Evolutionary conservation across 2,797 vertebrate genomes (phyloP), one percentile per base, ranked within the genome.

Genomic region (Gymnoscopelus braueri): DNA sequence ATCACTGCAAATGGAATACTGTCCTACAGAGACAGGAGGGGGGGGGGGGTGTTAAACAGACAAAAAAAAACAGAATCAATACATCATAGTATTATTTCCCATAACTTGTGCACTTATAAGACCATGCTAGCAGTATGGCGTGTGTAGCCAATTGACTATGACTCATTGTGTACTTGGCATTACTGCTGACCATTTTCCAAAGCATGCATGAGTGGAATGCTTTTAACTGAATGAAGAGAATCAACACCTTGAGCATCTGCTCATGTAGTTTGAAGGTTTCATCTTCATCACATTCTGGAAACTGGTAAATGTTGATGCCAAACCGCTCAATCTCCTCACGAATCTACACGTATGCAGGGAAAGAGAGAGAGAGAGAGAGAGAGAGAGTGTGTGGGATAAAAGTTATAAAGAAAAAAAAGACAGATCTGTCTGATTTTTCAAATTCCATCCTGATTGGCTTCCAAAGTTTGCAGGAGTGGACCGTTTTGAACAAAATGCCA

Each of bases 271-370:
- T 94, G 66, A 94, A 93, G 26, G 94, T 94, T 14, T 96, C 96
- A 0, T 97, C 95, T 52, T 96, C 95, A 13, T 96, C 95, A 71
- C 92, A 95, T 1, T 96, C 95, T 0, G 95, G 94, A 75, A 97
- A 96, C 85, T 94, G 94, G 74, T 97, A 96, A 77, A 96, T 94
- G 68, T 90, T 93, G 82, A 97, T 95, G 6, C 91, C 90, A 19
- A 95, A 94, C 60, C 87, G 84, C 54, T 91, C 88, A 15, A 97
- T 81, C 74, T 96, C 94, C 54, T 95, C 91, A 69, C 90, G 88
- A 83, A 96, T 95, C 96, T 97, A 51, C 5, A 57, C 44, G 56
- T 14, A 63, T 23, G 49, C 53, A 71, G 4, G 2, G 19, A 12
- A 50, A 39, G 9, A 35, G 26, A 51, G 47, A 35, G 15, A 56